phyloP scores from a whole-genome alignment of 2,797 vertebrate genomes.

The Crocodylus rhombifer region DNA sequence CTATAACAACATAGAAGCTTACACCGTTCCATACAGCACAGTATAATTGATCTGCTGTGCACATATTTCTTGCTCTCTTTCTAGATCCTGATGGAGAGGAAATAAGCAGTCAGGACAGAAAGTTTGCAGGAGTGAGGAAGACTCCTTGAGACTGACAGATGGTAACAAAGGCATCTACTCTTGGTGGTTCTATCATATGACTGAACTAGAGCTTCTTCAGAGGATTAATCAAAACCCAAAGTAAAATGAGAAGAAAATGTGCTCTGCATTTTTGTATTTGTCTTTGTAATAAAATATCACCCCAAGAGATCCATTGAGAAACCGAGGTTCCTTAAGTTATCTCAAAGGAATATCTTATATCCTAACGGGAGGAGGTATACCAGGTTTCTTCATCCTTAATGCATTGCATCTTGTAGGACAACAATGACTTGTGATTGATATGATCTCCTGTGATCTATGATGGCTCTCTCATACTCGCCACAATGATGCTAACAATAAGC shows the following conservation, averaged over 20 bases:
- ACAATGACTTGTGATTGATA: neutral
- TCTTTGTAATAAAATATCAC: constrained; percentile 11
- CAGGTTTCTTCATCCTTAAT: neutral
- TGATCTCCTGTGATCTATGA: neutral
- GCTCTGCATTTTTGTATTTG: neutral
- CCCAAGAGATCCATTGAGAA: neutral
- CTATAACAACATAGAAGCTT: neutral
- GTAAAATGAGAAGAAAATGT: neutral
- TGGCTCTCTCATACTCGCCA: neutral
- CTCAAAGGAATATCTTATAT: neutral
- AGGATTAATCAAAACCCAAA: neutral
- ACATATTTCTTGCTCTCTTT: rapidly evolving
- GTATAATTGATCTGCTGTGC: neutral
- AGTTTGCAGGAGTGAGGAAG: neutral
- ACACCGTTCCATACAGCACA: neutral
- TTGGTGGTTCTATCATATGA: neutral
- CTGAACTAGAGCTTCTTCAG: rapidly evolving
- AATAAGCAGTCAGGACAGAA: rapidly evolving
- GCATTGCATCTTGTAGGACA: neutral
- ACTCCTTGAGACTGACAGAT: neutral
- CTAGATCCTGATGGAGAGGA: neutral
- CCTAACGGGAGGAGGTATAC: neutral
- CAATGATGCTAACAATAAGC: neutral
- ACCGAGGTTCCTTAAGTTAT: neutral
- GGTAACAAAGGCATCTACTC: neutral